These are phyloP conservation scores for Atopsyche davidsoni DNA, from an alignment of 1,140 invertebrate species.

Conservation along the genomic window DNA sequence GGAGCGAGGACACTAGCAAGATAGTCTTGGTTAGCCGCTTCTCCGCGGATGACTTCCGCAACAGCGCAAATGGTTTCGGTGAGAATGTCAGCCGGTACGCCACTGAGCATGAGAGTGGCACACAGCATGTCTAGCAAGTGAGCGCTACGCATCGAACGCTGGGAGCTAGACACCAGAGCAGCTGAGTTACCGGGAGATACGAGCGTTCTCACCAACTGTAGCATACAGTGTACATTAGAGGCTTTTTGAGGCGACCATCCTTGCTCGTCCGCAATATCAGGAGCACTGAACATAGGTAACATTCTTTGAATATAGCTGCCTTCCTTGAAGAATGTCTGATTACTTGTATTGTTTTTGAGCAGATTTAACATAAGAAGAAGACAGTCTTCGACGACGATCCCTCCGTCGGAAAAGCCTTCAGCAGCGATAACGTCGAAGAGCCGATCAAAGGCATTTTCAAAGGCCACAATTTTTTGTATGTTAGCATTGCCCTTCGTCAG, in stretches of 20 bases:
- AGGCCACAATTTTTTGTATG: slow-evolving; percentile 99
- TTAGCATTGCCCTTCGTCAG: slow-evolving; percentile 94
- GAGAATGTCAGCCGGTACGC: slow-evolving; percentile 93
- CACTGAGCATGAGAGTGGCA: slow-evolving; percentile 87
- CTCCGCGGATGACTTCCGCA: slow-evolving; percentile 90
- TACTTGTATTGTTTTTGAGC: slow-evolving; percentile 91
- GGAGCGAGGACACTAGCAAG: slow-evolving; percentile 89
- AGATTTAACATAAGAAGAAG: slow-evolving; percentile 91
- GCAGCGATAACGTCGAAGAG: slow-evolving; percentile 88
- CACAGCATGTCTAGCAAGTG: slow-evolving; percentile 79
- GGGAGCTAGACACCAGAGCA: slow-evolving; percentile 68
- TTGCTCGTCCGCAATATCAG: slow-evolving; percentile 62
- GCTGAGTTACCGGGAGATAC: slow-evolving; percentile 85
- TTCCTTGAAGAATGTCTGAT: slow-evolving; percentile 99
- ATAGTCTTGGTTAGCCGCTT: slow-evolving; percentile 86
- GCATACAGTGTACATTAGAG: slow-evolving; percentile 86
- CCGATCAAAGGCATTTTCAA: slow-evolving; percentile 97
- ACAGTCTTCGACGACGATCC: slow-evolving; percentile 98
- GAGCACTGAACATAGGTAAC: slow-evolving; percentile 77
- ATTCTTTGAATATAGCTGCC: slow-evolving; percentile 88
- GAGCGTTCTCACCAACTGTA: slow-evolving; percentile 83
- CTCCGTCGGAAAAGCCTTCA: slow-evolving; percentile 91
- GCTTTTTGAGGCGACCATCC: slow-evolving; percentile 94
- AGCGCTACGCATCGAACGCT: slow-evolving; percentile 80
- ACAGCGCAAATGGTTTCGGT: slow-evolving; percentile 95